Conservation (phyloP, 2,888 invertebrate genomes). For the Venustoraphidia nigricollis region DNA sequence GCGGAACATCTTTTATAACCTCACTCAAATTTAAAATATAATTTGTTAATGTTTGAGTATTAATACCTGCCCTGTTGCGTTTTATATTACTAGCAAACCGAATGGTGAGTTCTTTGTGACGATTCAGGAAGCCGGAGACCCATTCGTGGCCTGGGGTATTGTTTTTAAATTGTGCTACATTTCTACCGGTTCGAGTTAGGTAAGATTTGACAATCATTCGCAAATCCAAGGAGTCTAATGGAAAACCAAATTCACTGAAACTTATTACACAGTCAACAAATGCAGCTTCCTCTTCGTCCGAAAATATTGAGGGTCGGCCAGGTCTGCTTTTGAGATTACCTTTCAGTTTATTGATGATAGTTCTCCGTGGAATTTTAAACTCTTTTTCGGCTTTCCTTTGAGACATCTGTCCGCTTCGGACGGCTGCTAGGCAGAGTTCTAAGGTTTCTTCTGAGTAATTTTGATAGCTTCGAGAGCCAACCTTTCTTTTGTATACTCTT, state of each 20-base stretch:
- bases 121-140: constrained; percentile 3
- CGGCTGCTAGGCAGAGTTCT: constrained; percentile 2
- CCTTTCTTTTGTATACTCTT: background rate
- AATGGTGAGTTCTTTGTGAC: constrained; percentile 1
- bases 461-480: constrained; percentile 3
- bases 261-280: too few relatives aligned
- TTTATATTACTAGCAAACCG: constrained; percentile 6
- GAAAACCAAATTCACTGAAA: too few relatives aligned
- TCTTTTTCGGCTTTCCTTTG: constrained; percentile 3
- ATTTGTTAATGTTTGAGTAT: constrained; percentile 1
- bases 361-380: constrained; percentile 4
- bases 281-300: too few relatives aligned
- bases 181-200: too few relatives aligned
- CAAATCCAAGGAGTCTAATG: too few relatives aligned
- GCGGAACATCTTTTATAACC: constrained; percentile 1
- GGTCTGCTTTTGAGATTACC: constrained; percentile 2
- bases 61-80: constrained; percentile 3
- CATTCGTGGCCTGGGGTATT: constrained; percentile 6
- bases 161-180: background rate
- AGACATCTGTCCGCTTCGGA: constrained; percentile 4
- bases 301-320: constrained; percentile 1
- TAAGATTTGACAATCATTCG: too few relatives aligned
- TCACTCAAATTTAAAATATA: constrained; percentile 5
- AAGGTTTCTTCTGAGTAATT: constrained; percentile 5
- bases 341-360: constrained; percentile 5